Percentiles rank a stretch among this genome's conserved stretches.
These are phyloP conservation scores for Mus spicilegus DNA, from an alignment of 2,113 vertebrate species.

Conservation along the genomic window DNA sequence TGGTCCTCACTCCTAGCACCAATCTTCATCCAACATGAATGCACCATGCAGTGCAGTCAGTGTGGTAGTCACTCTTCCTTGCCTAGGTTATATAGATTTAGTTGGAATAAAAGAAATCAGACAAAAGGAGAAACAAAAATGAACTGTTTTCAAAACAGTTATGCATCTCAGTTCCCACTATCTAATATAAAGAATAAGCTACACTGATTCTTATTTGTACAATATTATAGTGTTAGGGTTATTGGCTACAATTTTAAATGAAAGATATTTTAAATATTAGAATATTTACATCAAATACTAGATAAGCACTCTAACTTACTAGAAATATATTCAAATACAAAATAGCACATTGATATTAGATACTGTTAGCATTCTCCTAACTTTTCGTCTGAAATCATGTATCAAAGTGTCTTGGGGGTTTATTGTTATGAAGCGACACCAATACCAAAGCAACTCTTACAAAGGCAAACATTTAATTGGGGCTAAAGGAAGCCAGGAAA, in stretches of 20 bases:
- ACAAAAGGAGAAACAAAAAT: conserved; percentile 25
- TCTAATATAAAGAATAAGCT: not conserved
- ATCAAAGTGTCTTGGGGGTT: not conserved
- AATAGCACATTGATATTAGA: conserved; percentile 18
- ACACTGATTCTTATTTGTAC: conserved; percentile 14
- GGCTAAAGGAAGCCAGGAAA: no score
- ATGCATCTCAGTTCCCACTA: not conserved
- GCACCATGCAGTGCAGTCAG: not conserved
- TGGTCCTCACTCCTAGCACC: conserved; percentile 17
- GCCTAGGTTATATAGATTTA: not conserved
- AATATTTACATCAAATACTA: conserved; percentile 41
- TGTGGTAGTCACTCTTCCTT: not conserved
- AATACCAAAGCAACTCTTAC: no score
- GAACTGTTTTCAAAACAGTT: conserved; percentile 6
- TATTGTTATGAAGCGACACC: no score
- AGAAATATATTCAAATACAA: conserved; percentile 56
- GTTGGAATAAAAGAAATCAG: conserved; percentile 9
- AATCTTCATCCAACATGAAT: not conserved
- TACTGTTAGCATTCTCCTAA: not conserved
- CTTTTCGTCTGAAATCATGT: conserved; percentile 36
- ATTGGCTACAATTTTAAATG: conserved; percentile 4
- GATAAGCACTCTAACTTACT: conserved; percentile 45
- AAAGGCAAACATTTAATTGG: no score
- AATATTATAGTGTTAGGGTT: not conserved
- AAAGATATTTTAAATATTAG: conserved; percentile 51